Percentiles rank a stretch among this genome's conserved stretches.
phyloP scores from a whole-genome alignment of 2,113 vertebrate species.

The Scophthalmus maximus region DNA sequence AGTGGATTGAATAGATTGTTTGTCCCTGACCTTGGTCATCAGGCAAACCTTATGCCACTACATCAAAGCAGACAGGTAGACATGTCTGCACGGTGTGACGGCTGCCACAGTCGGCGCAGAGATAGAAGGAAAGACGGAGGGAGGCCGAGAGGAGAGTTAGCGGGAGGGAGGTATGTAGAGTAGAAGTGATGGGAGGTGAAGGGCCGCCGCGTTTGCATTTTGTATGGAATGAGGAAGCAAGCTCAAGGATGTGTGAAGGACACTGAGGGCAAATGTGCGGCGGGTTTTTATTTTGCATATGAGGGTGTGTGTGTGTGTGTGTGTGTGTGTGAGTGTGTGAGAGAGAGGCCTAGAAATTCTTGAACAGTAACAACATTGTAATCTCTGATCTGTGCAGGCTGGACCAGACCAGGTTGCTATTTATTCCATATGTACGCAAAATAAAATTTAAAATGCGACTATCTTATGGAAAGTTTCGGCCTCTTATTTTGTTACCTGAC shows the following conservation, averaged over 20 bases:
- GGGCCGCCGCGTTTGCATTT: conserved; percentile 80
- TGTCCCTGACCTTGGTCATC: conserved; percentile 88
- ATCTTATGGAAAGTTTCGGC: neutral
- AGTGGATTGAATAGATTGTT: conserved; percentile 88
- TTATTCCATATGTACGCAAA: no score
- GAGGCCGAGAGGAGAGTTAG: conserved; percentile 7
- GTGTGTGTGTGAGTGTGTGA: neutral
- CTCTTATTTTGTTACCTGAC: no score
- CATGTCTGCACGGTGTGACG: conserved; percentile 56
- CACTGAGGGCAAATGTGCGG: conserved; percentile 29
- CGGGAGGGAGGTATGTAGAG: conserved; percentile 45
- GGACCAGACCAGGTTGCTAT: neutral
- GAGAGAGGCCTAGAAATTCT: neutral
- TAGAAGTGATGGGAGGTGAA: conserved; percentile 55
- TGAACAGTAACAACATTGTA: neutral
- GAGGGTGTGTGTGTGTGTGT: neutral
- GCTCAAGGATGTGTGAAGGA: conserved; percentile 85
- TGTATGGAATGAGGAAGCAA: conserved; percentile 78
- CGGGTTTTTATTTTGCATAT: conserved; percentile 27
- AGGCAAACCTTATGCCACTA: conserved; percentile 81
- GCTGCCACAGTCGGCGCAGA: conserved; percentile 30
- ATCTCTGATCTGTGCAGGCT: neutral
- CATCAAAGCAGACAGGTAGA: conserved; percentile 74
- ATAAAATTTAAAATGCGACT: neutral
- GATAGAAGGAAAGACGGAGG: conserved; percentile 26